A percentile compares a stretch with the other conserved stretches of the same genome.
Evolutionary conservation across 2,113 vertebrate genomes (phyloP).

Genomic region (Chlamydotis undulata): DNA sequence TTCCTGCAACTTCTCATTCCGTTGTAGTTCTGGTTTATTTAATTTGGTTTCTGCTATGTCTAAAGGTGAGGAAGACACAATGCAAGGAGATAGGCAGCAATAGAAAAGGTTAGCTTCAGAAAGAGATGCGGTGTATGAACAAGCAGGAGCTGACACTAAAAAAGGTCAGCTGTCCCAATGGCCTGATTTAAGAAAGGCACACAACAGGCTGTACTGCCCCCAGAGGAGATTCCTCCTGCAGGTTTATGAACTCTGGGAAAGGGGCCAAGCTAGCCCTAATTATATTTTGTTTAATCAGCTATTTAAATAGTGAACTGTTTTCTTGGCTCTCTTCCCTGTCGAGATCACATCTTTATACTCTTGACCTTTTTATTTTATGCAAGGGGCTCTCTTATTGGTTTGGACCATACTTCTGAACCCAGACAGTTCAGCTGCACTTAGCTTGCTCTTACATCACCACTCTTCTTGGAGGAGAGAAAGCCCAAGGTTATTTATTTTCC

Average conservation of each 20-base stretch:
- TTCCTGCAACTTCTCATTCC: neutral
- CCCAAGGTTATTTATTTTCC: neutral
- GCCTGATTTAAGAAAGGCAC: slow-evolving; percentile 56
- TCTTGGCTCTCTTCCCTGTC: neutral
- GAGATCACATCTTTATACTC: slow-evolving; percentile 46
- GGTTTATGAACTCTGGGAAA: slow-evolving; percentile 76
- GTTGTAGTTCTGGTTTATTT: neutral
- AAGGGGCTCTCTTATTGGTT: neutral
- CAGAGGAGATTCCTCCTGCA: slow-evolving; percentile 42
- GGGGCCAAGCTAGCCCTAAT: slow-evolving; percentile 68
- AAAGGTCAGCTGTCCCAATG: slow-evolving; percentile 55
- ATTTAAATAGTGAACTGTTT: slow-evolving; percentile 69
- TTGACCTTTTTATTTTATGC: slow-evolving; percentile 56
- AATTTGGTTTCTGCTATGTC: neutral
- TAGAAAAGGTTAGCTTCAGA: slow-evolving; percentile 44
- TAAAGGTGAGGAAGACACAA: neutral
- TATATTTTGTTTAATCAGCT: slow-evolving; percentile 75
- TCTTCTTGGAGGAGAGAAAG: neutral
- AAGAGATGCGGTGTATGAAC: neutral
- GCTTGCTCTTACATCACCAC: neutral
- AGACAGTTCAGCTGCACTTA: neutral
- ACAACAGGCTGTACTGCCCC: neutral
- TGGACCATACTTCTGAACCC: neutral
- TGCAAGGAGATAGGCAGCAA: neutral
- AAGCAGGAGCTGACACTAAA: slow-evolving; percentile 33